phyloP scores from a whole-genome alignment of 2,888 invertebrate species.

The Drosophila kuntzei region DNA sequence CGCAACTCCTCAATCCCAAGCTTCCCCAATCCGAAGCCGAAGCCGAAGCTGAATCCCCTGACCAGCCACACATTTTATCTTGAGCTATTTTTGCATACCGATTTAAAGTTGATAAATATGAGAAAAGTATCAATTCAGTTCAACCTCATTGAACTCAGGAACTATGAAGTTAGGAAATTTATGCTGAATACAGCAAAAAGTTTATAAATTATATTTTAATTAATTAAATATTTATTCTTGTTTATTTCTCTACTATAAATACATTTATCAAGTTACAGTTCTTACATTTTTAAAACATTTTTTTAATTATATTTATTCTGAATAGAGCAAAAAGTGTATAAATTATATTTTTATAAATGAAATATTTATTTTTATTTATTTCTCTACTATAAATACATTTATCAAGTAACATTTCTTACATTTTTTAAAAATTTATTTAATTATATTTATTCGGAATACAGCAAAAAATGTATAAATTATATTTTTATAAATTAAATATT shows the following conservation, averaged over 20 bases:
- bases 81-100: constrained; percentile 41
- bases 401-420: neutral
- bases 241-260: neutral
- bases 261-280: neutral
- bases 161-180: too few species aligned
- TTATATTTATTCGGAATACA: too few species aligned
- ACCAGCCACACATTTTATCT: constrained; percentile 41
- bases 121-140: neutral
- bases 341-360: neutral
- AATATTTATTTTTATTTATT: neutral
- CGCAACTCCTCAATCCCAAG: constrained; percentile 30
- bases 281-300: too few species aligned
- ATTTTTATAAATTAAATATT: neutral
- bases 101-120: neutral
- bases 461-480: too few species aligned
- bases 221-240: neutral
- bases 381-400: neutral
- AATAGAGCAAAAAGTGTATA: too few species aligned
- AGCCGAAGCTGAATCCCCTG: constrained; percentile 2
- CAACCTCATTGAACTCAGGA: neutral
- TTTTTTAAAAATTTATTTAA: too few species aligned
- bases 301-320: neutral
- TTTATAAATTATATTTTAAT: neutral
- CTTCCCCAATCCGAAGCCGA: neutral
- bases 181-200: neutral